Evolutionary conservation across 2,797 vertebrate species (phyloP).

Genomic region (Sitta carolinensis): DNA sequence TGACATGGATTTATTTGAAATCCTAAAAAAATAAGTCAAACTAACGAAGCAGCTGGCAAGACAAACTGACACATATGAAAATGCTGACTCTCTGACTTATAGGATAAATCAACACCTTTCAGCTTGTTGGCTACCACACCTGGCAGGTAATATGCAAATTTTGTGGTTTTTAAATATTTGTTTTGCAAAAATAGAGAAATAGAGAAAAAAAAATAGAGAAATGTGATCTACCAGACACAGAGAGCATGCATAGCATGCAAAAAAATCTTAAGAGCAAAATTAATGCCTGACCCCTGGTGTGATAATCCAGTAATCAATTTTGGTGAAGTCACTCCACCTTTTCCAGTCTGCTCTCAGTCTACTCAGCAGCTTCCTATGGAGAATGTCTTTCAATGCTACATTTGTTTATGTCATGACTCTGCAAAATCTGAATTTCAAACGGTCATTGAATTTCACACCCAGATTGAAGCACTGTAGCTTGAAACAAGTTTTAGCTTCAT

Average conservation of each 20-base stretch:
- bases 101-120: not conserved
- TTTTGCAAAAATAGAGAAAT: not conserved
- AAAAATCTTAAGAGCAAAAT: not conserved
- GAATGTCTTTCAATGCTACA: not conserved
- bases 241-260: not conserved
- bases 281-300: not conserved
- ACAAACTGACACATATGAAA: not conserved
- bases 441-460: not conserved
- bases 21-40: not conserved
- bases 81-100: not conserved
- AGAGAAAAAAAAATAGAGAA: not conserved
- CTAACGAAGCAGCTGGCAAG: not conserved
- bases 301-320: not conserved
- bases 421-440: not conserved
- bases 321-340: not conserved
- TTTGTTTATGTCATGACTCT: not conserved
- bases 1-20: not conserved
- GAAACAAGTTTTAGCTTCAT: not conserved
- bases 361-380: not conserved
- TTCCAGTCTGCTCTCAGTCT: not conserved
- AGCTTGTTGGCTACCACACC: accelerated
- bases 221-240: not conserved
- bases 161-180: not conserved
- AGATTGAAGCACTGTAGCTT: not conserved
- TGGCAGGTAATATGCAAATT: not conserved